phyloP scores from a whole-genome alignment of 2,797 vertebrate genomes.

The Halcyon chelicuti region DNA sequence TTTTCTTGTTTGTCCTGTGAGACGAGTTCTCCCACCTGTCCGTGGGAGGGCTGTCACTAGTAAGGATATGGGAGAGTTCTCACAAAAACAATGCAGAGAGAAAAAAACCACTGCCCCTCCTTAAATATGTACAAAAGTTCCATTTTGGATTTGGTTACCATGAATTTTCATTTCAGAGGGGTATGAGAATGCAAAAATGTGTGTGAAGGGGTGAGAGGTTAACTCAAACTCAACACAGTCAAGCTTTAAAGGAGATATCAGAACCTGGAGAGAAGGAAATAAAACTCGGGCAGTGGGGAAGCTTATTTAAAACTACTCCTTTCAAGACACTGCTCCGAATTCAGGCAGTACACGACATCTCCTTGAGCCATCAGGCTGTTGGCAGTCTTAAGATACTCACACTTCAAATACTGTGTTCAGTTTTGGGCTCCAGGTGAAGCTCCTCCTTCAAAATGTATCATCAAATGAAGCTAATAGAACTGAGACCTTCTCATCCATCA shows the following conservation, averaged over 20 bases:
- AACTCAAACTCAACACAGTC: not conserved
- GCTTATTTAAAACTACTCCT: not conserved
- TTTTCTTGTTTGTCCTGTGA: not conserved
- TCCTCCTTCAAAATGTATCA: no score
- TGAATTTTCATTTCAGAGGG: not conserved
- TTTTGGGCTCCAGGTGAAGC: no score
- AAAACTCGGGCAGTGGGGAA: not conserved
- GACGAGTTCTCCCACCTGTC: not conserved
- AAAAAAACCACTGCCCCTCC: fast-evolving
- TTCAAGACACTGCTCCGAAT: not conserved
- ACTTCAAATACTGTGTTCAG: no score
- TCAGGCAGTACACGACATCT: not conserved
- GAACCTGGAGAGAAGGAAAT: not conserved
- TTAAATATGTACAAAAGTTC: not conserved
- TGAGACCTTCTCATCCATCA: no score
- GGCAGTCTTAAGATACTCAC: no score
- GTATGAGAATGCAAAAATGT: not conserved
- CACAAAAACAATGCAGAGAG: not conserved
- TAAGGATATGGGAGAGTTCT: not conserved
- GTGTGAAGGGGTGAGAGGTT: fast-evolving
- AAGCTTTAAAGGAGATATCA: not conserved
- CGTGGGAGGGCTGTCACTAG: not conserved
- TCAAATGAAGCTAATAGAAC: no score
- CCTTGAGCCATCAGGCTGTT: not conserved
- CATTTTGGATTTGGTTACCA: not conserved